These are phyloP conservation scores for Tenthredo notha DNA, from an alignment of 2,888 invertebrate species.

Conservation along the genomic window DNA sequence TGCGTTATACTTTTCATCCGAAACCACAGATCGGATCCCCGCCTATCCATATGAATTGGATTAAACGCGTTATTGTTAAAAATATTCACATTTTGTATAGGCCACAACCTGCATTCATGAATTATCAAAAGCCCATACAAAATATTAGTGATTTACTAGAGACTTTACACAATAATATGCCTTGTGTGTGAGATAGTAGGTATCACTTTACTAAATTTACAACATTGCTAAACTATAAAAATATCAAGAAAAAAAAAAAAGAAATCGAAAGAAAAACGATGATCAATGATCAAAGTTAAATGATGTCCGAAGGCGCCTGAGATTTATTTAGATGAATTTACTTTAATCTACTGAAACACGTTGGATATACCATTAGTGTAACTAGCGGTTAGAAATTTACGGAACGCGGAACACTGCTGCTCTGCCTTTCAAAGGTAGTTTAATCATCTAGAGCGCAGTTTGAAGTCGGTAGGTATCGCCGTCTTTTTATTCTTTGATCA, in stretches of 20 bases:
- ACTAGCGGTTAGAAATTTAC: constrained; percentile 7
- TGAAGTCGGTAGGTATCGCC: not conserved
- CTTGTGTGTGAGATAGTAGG: not conserved
- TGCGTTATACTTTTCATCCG: constrained; percentile 31
- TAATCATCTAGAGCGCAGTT: not conserved
- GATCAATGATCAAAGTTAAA: not conserved
- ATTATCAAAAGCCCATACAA: not conserved
- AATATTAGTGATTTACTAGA: not conserved
- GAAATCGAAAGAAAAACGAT: not conserved
- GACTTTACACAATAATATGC: not conserved
- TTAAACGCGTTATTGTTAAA: constrained; percentile 1
- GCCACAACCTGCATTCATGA: not conserved
- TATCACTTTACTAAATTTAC: not conserved
- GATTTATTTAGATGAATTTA: not conserved
- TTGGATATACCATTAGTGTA: constrained; percentile 6
- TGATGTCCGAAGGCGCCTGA: not conserved
- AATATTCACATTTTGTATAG: not conserved
- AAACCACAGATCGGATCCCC: constrained; percentile 34
- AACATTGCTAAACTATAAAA: not conserved
- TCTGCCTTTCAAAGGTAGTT: not conserved
- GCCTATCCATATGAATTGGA: constrained; percentile 42
- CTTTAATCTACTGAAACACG: constrained; percentile 1
- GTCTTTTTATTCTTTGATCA: not conserved
- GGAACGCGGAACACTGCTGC: not conserved
- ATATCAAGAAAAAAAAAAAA: not conserved